Evolutionary conservation across 2,113 vertebrate species (phyloP).

Genomic region (Artemisiospiza belli): DNA sequence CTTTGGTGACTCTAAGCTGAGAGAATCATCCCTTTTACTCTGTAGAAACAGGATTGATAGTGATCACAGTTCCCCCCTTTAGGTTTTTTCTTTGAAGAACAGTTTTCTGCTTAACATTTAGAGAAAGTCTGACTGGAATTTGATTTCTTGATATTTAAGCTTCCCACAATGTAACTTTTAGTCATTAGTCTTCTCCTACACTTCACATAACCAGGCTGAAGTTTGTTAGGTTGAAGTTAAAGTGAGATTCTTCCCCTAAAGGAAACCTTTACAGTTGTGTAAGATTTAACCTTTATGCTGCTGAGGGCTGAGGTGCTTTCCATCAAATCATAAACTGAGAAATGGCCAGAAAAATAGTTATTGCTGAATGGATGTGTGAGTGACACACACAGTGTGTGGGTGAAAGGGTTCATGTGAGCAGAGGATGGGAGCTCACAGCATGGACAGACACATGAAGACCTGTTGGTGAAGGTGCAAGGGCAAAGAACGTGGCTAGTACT

Average conservation of each 20-base stretch:
- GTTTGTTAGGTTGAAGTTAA: not conserved
- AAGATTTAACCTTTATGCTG: not conserved
- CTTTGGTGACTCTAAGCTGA: not conserved
- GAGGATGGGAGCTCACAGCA: rapidly evolving
- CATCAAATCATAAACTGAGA: not conserved
- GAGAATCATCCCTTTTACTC: not conserved
- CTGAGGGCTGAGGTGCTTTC: not conserved
- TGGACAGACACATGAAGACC: not conserved
- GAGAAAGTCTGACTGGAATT: not conserved
- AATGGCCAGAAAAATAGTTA: not conserved
- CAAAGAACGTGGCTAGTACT: not conserved
- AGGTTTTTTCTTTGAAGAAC: not conserved
- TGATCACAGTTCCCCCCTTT: not conserved
- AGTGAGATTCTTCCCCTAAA: not conserved
- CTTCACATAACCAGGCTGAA: not conserved
- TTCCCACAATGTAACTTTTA: not conserved
- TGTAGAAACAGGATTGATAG: not conserved
- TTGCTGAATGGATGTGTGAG: not conserved
- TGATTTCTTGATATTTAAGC: not conserved
- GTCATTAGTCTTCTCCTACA: not conserved
- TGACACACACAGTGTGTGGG: rapidly evolving
- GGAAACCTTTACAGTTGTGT: not conserved
- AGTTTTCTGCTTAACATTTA: not conserved
- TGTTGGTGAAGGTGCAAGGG: not conserved
- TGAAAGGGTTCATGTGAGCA: not conserved